Conservation (phyloP, 2,888 invertebrate species). For the Ormyrus rosae region DNA sequence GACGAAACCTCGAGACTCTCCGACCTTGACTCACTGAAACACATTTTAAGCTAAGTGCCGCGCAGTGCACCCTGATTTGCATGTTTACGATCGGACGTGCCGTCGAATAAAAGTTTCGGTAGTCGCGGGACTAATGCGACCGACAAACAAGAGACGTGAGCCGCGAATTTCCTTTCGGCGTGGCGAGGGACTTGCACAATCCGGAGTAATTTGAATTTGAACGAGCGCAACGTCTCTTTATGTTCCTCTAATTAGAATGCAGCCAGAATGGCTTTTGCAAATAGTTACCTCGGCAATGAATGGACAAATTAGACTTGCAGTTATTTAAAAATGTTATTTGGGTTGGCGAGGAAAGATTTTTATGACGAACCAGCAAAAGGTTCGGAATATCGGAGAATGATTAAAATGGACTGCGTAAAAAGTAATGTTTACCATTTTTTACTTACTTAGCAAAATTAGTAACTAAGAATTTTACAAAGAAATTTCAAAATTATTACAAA, state of each 20-base stretch:
- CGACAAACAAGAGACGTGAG: not conserved
- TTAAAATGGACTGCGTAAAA: too few relatives aligned
- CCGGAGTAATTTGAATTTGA: constrained; percentile 29
- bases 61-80: constrained; percentile 37
- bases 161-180: not conserved
- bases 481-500: too few relatives aligned
- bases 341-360: too few relatives aligned
- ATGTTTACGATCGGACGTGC: constrained; percentile 36
- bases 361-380: too few relatives aligned
- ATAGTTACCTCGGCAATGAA: not conserved
- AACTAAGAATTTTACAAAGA: too few relatives aligned
- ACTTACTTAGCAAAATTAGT: too few relatives aligned
- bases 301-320: not conserved
- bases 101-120: not conserved
- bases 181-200: constrained; percentile 11
- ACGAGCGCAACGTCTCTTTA: not conserved
- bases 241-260: constrained; percentile 16
- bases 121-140: constrained; percentile 18
- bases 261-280: constrained; percentile 34
- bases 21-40: constrained; percentile 55
- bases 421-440: too few relatives aligned
- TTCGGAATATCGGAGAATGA: too few relatives aligned
- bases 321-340: not conserved
- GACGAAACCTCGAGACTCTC: constrained; percentile 9
- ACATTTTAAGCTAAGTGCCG: constrained; percentile 52